These are phyloP conservation scores for Amazona ochrocephala DNA, from an alignment of 2,797 vertebrate genomes.

Conservation along the genomic window DNA sequence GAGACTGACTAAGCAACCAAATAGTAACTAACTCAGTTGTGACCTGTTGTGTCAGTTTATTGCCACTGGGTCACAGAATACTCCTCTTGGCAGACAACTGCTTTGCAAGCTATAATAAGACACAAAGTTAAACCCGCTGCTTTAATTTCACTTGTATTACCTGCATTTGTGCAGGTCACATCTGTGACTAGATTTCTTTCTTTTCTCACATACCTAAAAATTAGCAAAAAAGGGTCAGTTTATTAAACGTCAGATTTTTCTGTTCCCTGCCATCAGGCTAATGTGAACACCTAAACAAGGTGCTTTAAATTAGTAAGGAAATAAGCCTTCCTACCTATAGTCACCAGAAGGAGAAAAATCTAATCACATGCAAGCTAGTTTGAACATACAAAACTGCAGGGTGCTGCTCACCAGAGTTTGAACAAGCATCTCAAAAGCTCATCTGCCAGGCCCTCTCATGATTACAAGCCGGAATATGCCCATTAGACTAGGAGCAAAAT, in stretches of 20 bases:
- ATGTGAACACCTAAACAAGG: background rate
- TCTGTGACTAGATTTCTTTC: background rate
- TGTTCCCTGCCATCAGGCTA: background rate
- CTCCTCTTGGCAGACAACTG: background rate
- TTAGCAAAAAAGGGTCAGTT: background rate
- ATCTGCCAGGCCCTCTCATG: background rate
- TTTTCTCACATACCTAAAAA: background rate
- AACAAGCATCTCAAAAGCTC: conserved; percentile 35
- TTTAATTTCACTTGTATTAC: background rate
- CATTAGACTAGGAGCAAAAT: conserved; percentile 39
- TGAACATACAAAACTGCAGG: background rate
- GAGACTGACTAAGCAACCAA: background rate
- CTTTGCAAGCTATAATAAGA: background rate
- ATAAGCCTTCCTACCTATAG: background rate
- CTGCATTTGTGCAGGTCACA: background rate
- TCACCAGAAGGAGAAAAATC: background rate
- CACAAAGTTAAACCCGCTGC: background rate
- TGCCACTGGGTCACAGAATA: background rate
- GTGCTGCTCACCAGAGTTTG: conserved; percentile 1
- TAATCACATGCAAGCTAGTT: background rate
- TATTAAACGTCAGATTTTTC: background rate
- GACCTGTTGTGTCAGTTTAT: background rate
- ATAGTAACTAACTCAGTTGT: background rate
- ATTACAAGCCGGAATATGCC: conserved; percentile 5
- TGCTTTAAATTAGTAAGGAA: background rate